A percentile compares a stretch with the other conserved stretches of the same genome.
Evolutionary conservation across 2,113 vertebrate species (phyloP).

Genomic region (Oplegnathus fasciatus): DNA sequence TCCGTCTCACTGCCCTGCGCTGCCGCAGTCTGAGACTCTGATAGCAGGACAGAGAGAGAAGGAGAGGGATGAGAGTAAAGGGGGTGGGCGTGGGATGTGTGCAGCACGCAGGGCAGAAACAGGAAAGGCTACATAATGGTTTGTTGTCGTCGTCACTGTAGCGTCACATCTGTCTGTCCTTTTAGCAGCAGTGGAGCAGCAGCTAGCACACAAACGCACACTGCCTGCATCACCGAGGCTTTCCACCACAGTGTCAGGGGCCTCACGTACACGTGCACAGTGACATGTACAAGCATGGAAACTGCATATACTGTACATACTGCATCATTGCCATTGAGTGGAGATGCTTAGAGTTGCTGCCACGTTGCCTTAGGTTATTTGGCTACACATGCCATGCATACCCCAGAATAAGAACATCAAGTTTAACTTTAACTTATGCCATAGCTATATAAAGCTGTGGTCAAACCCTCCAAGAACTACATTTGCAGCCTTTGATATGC

Average conservation of each 20-base stretch:
- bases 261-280: constrained; percentile 2
- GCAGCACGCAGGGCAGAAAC: constrained; percentile 52
- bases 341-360: not conserved
- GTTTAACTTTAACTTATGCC: constrained; percentile 11
- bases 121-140: constrained; percentile 62
- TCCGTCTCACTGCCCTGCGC: constrained; percentile 79
- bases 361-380: constrained; percentile 5
- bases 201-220: constrained; percentile 18
- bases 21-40: constrained; percentile 82
- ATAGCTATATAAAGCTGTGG: constrained; percentile 11
- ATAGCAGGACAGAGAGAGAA: constrained; percentile 38
- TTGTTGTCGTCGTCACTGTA: constrained; percentile 59
- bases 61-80: constrained; percentile 39
- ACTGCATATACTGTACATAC: not conserved
- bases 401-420: not conserved
- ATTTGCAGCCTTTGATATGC: constrained; percentile 35
- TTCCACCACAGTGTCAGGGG: constrained; percentile 36
- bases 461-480: constrained; percentile 21
- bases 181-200: constrained; percentile 40
- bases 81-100: constrained; percentile 38
- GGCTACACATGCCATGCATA: not conserved
- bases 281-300: constrained; percentile 29
- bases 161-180: constrained; percentile 71
- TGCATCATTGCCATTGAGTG: not conserved
- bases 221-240: constrained; percentile 39